phyloP scores from a whole-genome alignment of 2,797 vertebrate genomes.

The Botia almorhae region DNA sequence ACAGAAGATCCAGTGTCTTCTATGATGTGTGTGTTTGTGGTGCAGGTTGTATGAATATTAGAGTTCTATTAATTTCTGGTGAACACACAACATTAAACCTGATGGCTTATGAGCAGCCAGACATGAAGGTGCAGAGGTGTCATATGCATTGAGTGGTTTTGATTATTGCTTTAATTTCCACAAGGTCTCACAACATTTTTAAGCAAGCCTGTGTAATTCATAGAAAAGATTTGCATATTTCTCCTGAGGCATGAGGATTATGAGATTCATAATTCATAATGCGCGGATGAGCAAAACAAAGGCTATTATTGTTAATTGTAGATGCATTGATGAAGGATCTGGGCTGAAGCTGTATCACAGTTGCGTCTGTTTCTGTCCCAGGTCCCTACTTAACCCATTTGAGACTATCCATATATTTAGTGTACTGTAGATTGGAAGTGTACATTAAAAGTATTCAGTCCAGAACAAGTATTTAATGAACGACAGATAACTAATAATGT shows the following conservation, averaged over 20 bases:
- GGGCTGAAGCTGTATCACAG: neutral
- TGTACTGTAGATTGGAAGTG: no score
- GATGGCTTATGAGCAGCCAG: slow-evolving; percentile 24
- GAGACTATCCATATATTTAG: no score
- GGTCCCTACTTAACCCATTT: no score
- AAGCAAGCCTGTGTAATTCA: neutral
- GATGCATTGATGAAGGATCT: neutral
- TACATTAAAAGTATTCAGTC: no score
- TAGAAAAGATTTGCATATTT: neutral
- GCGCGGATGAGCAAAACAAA: neutral
- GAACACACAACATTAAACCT: slow-evolving; percentile 50
- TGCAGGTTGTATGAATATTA: slow-evolving; percentile 30
- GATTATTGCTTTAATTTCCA: neutral
- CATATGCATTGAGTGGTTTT: slow-evolving; percentile 26
- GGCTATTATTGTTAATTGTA: neutral
- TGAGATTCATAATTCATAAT: neutral
- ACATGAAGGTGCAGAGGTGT: slow-evolving; percentile 15
- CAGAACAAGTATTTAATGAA: no score
- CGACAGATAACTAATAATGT: no score
- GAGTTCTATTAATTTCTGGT: slow-evolving; percentile 25
- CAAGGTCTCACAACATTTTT: slow-evolving; percentile 12
- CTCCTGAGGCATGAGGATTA: neutral
- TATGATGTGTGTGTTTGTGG: neutral
- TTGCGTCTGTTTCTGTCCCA: neutral
- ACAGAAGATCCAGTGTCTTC: slow-evolving; percentile 24